Percentiles rank a stretch among this genome's conserved stretches.
Evolutionary conservation across 2,888 invertebrate species (phyloP).

Genomic region (Noctua fimbriata): DNA sequence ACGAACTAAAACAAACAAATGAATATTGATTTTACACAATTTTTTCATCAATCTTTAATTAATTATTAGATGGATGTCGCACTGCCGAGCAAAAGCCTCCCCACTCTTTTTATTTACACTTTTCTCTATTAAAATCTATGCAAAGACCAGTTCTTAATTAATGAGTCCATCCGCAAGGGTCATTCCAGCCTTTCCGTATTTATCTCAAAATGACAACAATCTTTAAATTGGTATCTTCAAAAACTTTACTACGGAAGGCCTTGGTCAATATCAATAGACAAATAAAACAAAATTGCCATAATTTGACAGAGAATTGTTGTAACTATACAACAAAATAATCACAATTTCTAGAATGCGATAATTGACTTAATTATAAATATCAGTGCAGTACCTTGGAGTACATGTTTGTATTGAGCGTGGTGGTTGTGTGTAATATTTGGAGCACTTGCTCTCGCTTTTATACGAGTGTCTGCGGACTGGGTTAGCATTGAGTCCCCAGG

Average conservation of each 20-base stretch:
- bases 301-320: neutral
- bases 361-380: constrained; percentile 25
- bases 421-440: constrained; percentile 79
- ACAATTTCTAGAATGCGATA: neutral
- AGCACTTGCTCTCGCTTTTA: constrained; percentile 83
- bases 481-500: constrained; percentile 70
- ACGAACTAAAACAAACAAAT: constrained; percentile 79
- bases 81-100: neutral
- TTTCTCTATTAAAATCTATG: neutral
- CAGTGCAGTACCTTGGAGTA: constrained; percentile 81
- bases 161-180: neutral
- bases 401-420: constrained; percentile 83
- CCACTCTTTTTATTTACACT: too few species aligned
- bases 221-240: neutral
- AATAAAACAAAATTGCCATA: neutral
- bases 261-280: neutral
- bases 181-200: neutral
- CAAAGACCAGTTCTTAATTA: neutral
- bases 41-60: neutral
- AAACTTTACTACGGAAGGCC: neutral
- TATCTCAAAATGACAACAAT: neutral
- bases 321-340: neutral
- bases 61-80: neutral
- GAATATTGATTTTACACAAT: neutral
- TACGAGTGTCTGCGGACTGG: constrained; percentile 78